phyloP scores from a whole-genome alignment of 2,797 vertebrate genomes.

The Bradypodion ventrale region DNA sequence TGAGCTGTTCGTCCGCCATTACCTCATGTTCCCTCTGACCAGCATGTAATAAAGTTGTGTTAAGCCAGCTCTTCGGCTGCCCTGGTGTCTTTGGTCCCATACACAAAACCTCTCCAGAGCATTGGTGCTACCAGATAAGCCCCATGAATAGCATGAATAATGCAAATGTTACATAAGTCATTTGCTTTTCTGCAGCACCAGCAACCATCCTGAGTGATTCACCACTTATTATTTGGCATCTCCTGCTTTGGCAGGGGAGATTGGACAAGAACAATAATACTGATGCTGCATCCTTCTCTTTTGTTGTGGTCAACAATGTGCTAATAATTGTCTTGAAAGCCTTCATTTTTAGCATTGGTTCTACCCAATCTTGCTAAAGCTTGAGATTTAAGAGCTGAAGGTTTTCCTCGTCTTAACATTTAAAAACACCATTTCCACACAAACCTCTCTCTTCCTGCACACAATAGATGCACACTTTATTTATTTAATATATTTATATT shows the following conservation, averaged over 20 bases:
- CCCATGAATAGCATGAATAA: background rate
- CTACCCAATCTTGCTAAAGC: background rate
- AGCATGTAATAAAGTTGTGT: no score
- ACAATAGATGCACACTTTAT: background rate
- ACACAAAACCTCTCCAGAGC: background rate
- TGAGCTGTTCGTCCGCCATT: no score
- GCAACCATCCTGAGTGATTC: background rate
- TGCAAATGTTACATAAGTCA: background rate
- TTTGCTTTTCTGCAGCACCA: background rate
- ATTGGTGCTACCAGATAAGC: background rate
- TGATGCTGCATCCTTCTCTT: background rate
- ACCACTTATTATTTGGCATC: background rate
- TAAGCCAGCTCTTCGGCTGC: no score
- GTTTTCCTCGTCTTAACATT: background rate
- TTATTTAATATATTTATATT: background rate
- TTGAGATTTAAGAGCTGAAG: background rate
- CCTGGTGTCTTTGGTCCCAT: no score
- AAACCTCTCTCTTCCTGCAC: background rate
- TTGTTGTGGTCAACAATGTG: constrained; percentile 1
- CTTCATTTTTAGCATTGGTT: background rate
- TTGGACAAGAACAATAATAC: background rate
- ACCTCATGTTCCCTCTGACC: no score
- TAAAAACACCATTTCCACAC: background rate
- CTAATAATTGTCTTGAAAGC: constrained; percentile 1
- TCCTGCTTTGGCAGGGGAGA: background rate